phyloP scores from a whole-genome alignment of 1,140 invertebrate genomes.

The Eubasilissa regina region DNA sequence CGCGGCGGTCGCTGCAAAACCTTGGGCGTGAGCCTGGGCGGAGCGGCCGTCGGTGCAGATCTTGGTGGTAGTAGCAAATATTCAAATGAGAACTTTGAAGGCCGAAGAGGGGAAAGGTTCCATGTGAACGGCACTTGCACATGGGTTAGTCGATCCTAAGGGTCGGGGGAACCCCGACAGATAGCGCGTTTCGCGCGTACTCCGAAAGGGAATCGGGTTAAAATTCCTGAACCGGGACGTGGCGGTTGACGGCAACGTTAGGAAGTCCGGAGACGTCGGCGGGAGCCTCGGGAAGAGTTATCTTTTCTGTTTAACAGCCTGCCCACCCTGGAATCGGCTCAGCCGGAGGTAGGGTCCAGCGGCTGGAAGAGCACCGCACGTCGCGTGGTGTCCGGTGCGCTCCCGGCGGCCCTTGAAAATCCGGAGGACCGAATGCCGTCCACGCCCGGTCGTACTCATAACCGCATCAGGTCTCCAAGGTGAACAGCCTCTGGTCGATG shows the following conservation, averaged over 20 bases:
- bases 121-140: constrained; percentile 92
- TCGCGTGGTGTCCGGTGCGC: constrained; percentile 80
- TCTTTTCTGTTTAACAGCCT: constrained; percentile 84
- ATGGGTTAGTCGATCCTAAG: constrained; percentile 92
- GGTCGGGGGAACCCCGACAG: constrained; percentile 77
- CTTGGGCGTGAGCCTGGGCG: constrained; percentile 80
- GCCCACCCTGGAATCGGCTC: constrained; percentile 81
- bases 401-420: constrained; percentile 84
- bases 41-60: constrained; percentile 87
- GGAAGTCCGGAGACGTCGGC: constrained; percentile 79
- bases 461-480: constrained; percentile 92
- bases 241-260: constrained; percentile 72
- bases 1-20: constrained; percentile 82
- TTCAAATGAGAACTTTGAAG: constrained; percentile 87
- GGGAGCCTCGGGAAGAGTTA: constrained; percentile 84
- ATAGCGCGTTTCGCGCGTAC: constrained; percentile 68
- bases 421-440: constrained; percentile 79
- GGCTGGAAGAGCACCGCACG: constrained; percentile 81
- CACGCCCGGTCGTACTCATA: constrained; percentile 83
- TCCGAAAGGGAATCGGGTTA: constrained; percentile 82
- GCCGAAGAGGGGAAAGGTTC: constrained; percentile 93
- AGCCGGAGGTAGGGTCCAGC: constrained; percentile 80
- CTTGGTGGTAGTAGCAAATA: constrained; percentile 93
- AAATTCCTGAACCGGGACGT: constrained; percentile 83
- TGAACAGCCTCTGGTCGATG: constrained; percentile 91